Conservation (phyloP, 2,113 vertebrate genomes). For the Sterrhoptilus dennistouni region DNA sequence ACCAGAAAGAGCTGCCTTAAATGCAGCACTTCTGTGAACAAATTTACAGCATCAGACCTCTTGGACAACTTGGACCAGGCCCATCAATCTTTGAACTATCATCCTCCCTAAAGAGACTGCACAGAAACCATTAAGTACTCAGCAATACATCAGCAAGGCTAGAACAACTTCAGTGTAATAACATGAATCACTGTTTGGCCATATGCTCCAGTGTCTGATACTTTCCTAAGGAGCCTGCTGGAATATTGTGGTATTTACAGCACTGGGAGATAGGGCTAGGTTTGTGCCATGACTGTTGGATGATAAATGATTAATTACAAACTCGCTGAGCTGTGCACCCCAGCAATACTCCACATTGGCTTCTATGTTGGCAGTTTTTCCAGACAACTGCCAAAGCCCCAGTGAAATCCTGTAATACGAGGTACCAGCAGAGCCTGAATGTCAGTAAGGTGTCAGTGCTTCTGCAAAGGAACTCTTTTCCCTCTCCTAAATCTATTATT, state of each 20-base stretch:
- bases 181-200: constrained; percentile 7
- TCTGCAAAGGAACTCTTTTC: not conserved
- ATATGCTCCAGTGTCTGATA: not conserved
- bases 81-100: not conserved
- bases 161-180: not conserved
- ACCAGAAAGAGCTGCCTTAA: not conserved
- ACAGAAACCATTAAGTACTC: constrained; percentile 5
- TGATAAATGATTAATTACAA: not conserved
- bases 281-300: not conserved
- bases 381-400: not conserved
- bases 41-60: not conserved
- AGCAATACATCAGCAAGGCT: not conserved
- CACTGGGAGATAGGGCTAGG: not conserved
- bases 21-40: not conserved
- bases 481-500: not conserved
- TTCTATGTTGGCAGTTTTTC: not conserved
- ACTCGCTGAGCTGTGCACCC: not conserved
- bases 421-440: not conserved
- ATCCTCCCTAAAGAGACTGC: not conserved
- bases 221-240: not conserved
- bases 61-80: not conserved
- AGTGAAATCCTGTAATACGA: not conserved
- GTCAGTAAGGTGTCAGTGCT: not conserved
- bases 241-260: not conserved
- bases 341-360: not conserved